phyloP scores from a whole-genome alignment of 2,888 invertebrate genomes.

The Gerosis bhagava region DNA sequence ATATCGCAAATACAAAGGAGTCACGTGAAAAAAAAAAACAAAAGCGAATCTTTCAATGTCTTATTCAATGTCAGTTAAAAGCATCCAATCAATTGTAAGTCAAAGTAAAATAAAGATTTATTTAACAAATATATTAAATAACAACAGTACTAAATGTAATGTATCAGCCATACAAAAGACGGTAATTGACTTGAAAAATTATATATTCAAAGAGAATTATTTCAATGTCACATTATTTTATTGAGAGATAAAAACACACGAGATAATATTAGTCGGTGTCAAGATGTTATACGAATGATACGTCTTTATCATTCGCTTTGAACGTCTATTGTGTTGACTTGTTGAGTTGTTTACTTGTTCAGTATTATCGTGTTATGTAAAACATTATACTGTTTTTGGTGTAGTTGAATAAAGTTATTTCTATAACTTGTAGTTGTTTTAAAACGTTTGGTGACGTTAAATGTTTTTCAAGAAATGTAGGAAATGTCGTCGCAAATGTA shows the following conservation, averaged over 20 bases:
- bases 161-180: neutral
- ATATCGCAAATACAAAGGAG: too few species aligned
- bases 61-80: too few species aligned
- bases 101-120: too few species aligned
- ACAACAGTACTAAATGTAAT: neutral
- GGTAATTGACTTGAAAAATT: too few species aligned
- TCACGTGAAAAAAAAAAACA: too few species aligned
- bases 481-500: conserved; percentile 67
- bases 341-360: conserved; percentile 1
- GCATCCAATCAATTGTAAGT: too few species aligned
- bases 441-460: too few species aligned
- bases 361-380: neutral
- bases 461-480: conserved; percentile 73
- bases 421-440: too few species aligned
- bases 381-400: neutral
- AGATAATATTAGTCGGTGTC: conserved; percentile 35
- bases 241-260: conserved; percentile 9
- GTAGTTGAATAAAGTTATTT: conserved; percentile 11
- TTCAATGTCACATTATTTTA: conserved; percentile 16
- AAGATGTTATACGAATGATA: conserved; percentile 30
- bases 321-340: conserved; percentile 16
- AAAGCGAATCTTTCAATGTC: too few species aligned
- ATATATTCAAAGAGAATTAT: too few species aligned
- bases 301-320: conserved; percentile 18
- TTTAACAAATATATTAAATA: too few species aligned